phyloP scores from a whole-genome alignment of 2,113 vertebrate genomes.

The Procapra przewalskii region DNA sequence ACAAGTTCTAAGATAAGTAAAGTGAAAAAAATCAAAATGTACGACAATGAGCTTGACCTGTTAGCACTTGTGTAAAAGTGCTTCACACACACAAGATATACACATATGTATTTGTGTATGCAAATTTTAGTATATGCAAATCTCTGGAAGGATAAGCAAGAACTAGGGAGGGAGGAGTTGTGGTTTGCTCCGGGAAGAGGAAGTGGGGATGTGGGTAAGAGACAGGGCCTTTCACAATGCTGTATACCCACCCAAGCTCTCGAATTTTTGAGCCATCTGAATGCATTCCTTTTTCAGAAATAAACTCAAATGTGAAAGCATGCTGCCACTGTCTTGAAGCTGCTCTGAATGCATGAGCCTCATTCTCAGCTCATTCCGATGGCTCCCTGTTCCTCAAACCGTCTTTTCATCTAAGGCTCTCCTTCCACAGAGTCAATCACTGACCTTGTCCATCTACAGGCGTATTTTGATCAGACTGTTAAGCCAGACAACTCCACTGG shows the following conservation, averaged over 20 bases:
- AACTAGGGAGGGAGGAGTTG: not conserved
- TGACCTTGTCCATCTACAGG: conserved; percentile 41
- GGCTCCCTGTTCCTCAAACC: not conserved
- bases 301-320: not conserved
- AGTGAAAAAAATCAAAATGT: not conserved
- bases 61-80: not conserved
- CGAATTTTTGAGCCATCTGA: conserved; percentile 23
- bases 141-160: conserved; percentile 1
- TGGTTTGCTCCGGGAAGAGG: not conserved
- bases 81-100: not conserved
- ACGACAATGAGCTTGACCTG: not conserved
- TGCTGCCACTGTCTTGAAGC: not conserved
- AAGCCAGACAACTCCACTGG: not conserved
- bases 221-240: not conserved
- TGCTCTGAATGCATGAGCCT: not conserved
- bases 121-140: not conserved
- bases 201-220: not conserved
- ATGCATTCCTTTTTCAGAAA: conserved; percentile 19
- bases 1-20: not conserved
- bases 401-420: conserved; percentile 9
- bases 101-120: not conserved
- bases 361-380: not conserved
- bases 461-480: conserved; percentile 11
- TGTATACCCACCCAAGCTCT: not conserved
- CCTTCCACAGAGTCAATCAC: not conserved